Evolutionary conservation across 2,113 vertebrate species (phyloP), one percentile per base, ranked within the genome.

Genomic region (Oncorhynchus tshawytscha): DNA sequence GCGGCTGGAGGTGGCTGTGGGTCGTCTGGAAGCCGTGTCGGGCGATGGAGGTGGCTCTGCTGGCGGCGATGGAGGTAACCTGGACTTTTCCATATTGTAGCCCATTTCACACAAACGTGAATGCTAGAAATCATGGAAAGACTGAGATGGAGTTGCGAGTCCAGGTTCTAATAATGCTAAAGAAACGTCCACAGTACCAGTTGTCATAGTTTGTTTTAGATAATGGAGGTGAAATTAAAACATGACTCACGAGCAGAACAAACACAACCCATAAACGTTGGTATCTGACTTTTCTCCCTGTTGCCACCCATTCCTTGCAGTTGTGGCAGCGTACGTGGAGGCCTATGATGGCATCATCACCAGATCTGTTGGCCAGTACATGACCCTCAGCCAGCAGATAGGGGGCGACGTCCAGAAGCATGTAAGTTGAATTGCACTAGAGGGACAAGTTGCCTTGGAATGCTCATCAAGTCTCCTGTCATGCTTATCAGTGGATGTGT

Each of bases 351-450:
- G 59, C 8, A 88, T 99, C 0, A 80, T 97, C 81, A 88, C 87
- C 0, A 95, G 96, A 16, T 87, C 97, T 0, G 83, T 96, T 82
- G 94, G 93, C 0, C 89, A 95, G 67, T 99, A 99, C 85, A 0
- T 91, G n/a, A 90, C 85, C 85, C 93, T 95, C 87, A 99, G 98
- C 91, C 92, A 91, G 92, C 92, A 97, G 85, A 96, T 99, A 4
- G 97, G 97, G 0, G 96, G 96, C 1, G 97, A 99, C 49, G 96
- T 98, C 82, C 94, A 94, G 87, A 96, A 94, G 78, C 97, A 99
- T 0, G 98, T 99, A 92, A 87, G 96, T 82, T 57, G 27, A 27
- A 11, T 45, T 39, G 20, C 51, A 5, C 51, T 18, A 5, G 3
- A 54, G 51, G 13, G 51, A 45, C 11, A 54, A 1, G 51, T 18